Conservation (phyloP, 2,888 invertebrate genomes). For the Furcula furcula region DNA sequence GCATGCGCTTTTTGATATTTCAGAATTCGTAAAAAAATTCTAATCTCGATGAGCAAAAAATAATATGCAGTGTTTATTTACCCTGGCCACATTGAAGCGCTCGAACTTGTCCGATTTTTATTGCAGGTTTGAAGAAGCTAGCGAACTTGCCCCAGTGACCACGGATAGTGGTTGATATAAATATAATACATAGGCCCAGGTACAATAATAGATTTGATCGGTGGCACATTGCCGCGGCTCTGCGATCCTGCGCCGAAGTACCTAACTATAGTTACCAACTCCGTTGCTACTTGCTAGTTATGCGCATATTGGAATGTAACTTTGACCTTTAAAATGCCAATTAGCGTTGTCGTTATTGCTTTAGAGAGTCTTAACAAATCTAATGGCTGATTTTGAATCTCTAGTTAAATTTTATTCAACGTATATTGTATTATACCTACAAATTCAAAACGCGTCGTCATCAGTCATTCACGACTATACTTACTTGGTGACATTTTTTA, state of each 20-base stretch:
- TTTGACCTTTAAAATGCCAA: constrained; percentile 38
- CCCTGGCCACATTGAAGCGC: constrained; percentile 62
- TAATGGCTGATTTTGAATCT: no score
- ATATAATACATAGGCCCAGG: constrained; percentile 61
- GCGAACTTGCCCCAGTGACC: constrained; percentile 78
- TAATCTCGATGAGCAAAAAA: constrained; percentile 29
- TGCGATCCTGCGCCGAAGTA: constrained; percentile 37
- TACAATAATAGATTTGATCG: constrained; percentile 54
- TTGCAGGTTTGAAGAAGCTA: constrained; percentile 66
- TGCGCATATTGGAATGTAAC: constrained; percentile 30
- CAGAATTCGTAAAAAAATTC: constrained; percentile 5
- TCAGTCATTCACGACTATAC: no score
- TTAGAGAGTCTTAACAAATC: no score
- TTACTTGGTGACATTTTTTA: no score
- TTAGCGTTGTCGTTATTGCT: no score
- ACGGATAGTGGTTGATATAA: constrained; percentile 62
- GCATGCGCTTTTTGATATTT: no score
- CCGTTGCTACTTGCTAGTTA: constrained; percentile 25
- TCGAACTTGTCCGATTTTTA: constrained; percentile 76
- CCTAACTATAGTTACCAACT: constrained; percentile 25
- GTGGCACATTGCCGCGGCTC: constrained; percentile 47
- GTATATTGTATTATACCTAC: no score
- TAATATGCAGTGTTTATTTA: constrained; percentile 43
- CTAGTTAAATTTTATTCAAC: no score
- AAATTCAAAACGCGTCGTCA: no score